Evolutionary conservation across 2,888 invertebrate species (phyloP).

Genomic region (Dyspetes luteomarginatus): DNA sequence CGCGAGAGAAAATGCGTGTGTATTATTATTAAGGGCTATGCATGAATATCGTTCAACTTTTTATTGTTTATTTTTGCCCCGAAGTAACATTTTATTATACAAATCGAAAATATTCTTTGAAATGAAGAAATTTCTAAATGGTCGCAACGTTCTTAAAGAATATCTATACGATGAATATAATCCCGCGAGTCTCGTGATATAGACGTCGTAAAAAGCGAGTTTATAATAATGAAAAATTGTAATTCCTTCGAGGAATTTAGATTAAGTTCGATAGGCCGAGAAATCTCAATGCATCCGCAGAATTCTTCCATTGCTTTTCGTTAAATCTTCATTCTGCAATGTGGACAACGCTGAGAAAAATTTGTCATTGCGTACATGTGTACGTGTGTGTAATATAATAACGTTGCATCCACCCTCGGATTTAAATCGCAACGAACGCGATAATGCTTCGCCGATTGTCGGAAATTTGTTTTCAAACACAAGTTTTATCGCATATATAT

Average conservation of each 20-base stretch:
- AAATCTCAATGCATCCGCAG: constrained; percentile 43
- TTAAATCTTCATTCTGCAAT: constrained; percentile 27
- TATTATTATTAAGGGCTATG: no score
- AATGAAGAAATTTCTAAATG: constrained; percentile 14
- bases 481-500: constrained; percentile 42
- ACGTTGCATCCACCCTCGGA: constrained; percentile 44
- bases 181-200: neutral
- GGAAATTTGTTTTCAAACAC: constrained; percentile 54
- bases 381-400: constrained; percentile 11
- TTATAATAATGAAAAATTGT: constrained; percentile 24
- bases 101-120: constrained; percentile 10
- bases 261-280: constrained; percentile 44
- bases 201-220: constrained; percentile 30
- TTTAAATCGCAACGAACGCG: constrained; percentile 46
- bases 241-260: constrained; percentile 51
- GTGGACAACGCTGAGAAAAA: neutral
- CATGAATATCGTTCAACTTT: no score
- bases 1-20: neutral
- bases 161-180: constrained; percentile 27
- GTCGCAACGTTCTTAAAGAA: constrained; percentile 21
- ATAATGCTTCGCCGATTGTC: constrained; percentile 16
- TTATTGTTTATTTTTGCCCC: no score
- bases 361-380: neutral
- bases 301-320: constrained; percentile 20
- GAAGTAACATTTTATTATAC: no score